These are phyloP conservation scores for Siderastrea radians DNA, from an alignment of 92 coral and sea anemone species.

Conservation along the genomic window DNA sequence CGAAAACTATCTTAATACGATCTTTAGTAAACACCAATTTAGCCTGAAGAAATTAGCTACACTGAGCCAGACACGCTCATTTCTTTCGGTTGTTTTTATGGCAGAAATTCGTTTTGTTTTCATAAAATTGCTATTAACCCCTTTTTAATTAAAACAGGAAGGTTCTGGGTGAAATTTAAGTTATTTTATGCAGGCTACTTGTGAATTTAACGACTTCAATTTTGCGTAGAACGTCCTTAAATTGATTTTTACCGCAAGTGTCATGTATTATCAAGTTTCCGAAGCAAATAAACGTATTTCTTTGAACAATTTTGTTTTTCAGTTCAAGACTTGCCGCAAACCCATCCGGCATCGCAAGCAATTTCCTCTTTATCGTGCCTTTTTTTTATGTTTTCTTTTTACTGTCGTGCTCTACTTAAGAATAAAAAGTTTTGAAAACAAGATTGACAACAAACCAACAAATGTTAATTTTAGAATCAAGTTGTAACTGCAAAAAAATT, in stretches of 20 bases:
- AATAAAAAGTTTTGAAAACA: too few relatives aligned
- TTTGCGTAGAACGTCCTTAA: neutral
- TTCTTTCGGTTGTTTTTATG: neutral
- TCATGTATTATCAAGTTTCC: neutral
- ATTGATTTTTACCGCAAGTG: slow-evolving; percentile 15
- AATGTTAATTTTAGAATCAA: too few relatives aligned
- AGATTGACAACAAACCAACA: too few relatives aligned
- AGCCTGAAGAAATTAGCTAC: neutral
- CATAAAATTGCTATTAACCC: neutral
- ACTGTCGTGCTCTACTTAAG: too few relatives aligned
- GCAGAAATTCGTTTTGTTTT: neutral
- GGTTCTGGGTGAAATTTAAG: neutral
- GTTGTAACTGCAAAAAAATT: too few relatives aligned
- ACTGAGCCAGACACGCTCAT: neutral
- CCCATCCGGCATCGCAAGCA: slow-evolving; percentile 5
- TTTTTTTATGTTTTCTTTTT: neutral
- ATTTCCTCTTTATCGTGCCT: neutral
- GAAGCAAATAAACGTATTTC: neutral
- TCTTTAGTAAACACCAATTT: slow-evolving; percentile 8
- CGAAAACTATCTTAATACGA: neutral
- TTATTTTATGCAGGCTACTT: neutral
- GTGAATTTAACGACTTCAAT: neutral
- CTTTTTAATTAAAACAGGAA: neutral
- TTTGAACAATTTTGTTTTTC: neutral
- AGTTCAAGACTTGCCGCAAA: neutral